phyloP scores from a whole-genome alignment of 2,888 invertebrate genomes.

The Punctoribates punctum region DNA sequence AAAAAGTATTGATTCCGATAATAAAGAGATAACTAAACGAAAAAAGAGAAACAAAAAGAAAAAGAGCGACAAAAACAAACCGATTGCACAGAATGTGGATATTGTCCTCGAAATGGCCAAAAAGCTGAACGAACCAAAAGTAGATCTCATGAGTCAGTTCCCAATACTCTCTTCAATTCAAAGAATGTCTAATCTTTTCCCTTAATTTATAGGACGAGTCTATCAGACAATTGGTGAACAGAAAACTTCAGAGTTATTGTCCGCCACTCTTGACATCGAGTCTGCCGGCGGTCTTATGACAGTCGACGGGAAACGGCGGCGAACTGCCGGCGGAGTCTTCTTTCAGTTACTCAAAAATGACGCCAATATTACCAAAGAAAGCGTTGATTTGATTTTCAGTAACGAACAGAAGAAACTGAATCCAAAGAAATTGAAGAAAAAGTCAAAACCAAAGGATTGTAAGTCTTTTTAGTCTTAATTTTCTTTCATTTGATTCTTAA shows the following conservation, averaged over 20 bases:
- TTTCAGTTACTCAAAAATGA: constrained; percentile 44
- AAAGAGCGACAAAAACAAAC: constrained; percentile 14
- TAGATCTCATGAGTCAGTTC: constrained; percentile 41
- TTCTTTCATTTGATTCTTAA: no score
- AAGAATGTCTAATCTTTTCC: neutral
- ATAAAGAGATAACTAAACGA: neutral
- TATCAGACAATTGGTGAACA: constrained; percentile 31
- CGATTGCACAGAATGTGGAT: constrained; percentile 14
- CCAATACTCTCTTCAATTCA: neutral
- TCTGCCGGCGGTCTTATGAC: constrained; percentile 45
- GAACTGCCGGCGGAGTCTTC: constrained; percentile 44
- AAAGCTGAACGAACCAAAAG: constrained; percentile 38
- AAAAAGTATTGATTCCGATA: neutral
- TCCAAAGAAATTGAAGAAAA: neutral
- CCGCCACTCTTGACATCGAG: constrained; percentile 41
- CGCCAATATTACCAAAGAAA: constrained; percentile 36
- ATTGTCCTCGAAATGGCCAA: constrained; percentile 26
- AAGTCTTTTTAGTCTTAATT: neutral
- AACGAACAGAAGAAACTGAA: neutral
- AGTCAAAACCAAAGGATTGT: neutral
- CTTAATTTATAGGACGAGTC: constrained; percentile 26
- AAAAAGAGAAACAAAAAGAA: neutral
- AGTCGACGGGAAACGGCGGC: constrained; percentile 36
- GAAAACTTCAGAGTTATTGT: constrained; percentile 2
- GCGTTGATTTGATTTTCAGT: neutral